Base-by-base conservation (phyloP, 2,113 vertebrate genomes). In the Tylochromis polylepis region DNA sequence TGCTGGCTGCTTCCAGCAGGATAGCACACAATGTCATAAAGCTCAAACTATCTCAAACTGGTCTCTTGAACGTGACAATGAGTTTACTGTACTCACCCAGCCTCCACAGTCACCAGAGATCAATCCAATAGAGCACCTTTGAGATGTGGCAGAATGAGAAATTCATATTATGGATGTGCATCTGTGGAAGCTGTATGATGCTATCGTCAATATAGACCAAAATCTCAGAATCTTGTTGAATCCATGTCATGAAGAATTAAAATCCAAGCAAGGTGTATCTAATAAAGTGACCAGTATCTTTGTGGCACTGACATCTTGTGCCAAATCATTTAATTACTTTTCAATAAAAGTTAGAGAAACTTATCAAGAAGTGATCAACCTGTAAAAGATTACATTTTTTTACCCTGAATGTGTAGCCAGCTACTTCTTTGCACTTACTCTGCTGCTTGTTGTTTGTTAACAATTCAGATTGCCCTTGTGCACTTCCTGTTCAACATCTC, bases 401-500 rank as follows among this genome's bases (percentile, higher is more conserved):
- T 36, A 62, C 10, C 36, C 59, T 65, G 18, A 38, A 65, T 38
- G 24, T 72, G 36, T 46, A 46, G 41, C 22, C 18, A 49, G 16
- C 24, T 18, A 29, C 5, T 6, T 31, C 5, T 20, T 49, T 77
- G 24, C 24, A 12, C 24, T 51, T 77, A 51, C 70, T 51, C 46
- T 77, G 43, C 29, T 77, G 24, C 70, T 31, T 51, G 27, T 75
- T 75, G 11, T 57, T 29, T 56, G 12, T 58, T 27, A 3, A 10
- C 75, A 16, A 22, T 84, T 16, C 95, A 99, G 98, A 98, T 99
- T 81, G 97, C 98, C 27, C 95, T 99, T 36, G 98, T 98, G 85
- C 98, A 99, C 95, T 98, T 99, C 87, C 97, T 99, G 95, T 99
- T 99, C 96, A 99, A 99, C 89, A 60, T 99, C 87, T 97, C 97